phyloP scores from a whole-genome alignment of 2,113 vertebrate genomes.

The Oncorhynchus nerka region DNA sequence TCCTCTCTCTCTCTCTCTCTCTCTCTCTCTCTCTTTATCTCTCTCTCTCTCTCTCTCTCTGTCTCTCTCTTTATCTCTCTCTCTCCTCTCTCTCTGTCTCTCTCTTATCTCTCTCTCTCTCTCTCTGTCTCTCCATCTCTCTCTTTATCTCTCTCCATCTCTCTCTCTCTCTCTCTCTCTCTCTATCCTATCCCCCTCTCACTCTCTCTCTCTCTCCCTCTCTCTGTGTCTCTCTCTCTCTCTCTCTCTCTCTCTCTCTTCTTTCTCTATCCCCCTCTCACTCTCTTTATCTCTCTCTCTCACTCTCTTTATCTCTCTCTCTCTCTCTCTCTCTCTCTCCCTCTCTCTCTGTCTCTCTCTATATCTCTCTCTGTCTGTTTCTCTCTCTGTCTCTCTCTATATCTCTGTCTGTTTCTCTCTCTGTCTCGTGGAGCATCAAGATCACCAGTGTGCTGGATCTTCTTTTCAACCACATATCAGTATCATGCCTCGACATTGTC shows the following conservation, averaged over 20 bases:
- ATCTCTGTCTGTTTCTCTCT: too few relatives aligned
- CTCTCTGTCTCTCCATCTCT: too few relatives aligned
- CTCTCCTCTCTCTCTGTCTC: rapidly evolving
- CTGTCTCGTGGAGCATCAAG: too few relatives aligned
- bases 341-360: rapidly evolving
- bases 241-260: too few relatives aligned
- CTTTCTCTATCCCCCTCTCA: rapidly evolving
- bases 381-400: rapidly evolving
- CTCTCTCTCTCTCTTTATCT: rapidly evolving
- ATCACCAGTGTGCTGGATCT: too few relatives aligned
- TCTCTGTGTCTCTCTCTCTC: too few relatives aligned
- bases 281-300: rapidly evolving
- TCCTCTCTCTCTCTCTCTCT: rapidly evolving
- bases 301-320: rapidly evolving
- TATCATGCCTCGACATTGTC: constrained; percentile 7
- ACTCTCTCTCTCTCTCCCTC: rapidly evolving
- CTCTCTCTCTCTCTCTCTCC: rapidly evolving
- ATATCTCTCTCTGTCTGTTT: rapidly evolving
- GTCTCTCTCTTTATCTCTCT: rapidly evolving
- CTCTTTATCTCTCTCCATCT: rapidly evolving
- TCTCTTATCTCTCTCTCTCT: rapidly evolving
- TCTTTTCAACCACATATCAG: background rate
- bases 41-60: rapidly evolving
- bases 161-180: rapidly evolving
- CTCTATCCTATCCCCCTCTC: rapidly evolving